Percentiles rank a stretch among this genome's conserved stretches.
phyloP scores from a whole-genome alignment of 1,140 invertebrate species.

The Heliothis subflexa region DNA sequence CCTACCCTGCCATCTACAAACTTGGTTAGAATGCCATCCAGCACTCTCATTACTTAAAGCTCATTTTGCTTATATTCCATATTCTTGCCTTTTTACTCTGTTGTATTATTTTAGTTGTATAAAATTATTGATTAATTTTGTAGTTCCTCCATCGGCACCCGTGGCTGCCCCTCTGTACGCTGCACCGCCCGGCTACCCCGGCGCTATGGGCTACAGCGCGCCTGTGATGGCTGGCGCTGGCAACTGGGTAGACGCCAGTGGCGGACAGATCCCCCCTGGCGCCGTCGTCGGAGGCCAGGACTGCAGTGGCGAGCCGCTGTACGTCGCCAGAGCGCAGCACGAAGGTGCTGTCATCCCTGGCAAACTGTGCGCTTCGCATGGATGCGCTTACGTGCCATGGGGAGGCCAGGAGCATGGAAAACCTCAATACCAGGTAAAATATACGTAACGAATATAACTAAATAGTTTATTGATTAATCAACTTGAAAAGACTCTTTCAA shows the following conservation, averaged over 20 bases:
- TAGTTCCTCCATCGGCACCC: slow-evolving; percentile 85
- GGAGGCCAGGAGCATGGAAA: slow-evolving; percentile 92
- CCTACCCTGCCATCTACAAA: slow-evolving; percentile 4
- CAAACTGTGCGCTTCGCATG: slow-evolving; percentile 91
- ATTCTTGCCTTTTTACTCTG: background rate
- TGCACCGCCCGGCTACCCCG: slow-evolving; percentile 72
- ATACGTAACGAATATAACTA: background rate
- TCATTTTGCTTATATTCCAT: background rate
- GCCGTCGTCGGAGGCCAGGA: slow-evolving; percentile 92
- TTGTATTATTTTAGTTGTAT: slow-evolving; percentile 8
- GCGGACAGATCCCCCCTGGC: slow-evolving; percentile 90
- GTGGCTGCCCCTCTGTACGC: slow-evolving; percentile 68
- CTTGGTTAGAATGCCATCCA: background rate
- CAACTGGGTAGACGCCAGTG: slow-evolving; percentile 89
- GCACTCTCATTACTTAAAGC: background rate
- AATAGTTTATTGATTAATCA: too few species aligned
- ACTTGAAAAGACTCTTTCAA: too few species aligned
- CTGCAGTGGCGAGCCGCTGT: slow-evolving; percentile 89
- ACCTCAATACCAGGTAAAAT: slow-evolving; percentile 90
- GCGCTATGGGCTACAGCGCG: slow-evolving; percentile 45
- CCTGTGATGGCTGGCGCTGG: slow-evolving; percentile 64
- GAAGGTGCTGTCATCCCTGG: slow-evolving; percentile 93
- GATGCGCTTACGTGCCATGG: slow-evolving; percentile 92
- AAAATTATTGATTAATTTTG: slow-evolving; percentile 38
- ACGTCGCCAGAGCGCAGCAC: slow-evolving; percentile 90